phyloP scores from a whole-genome alignment of 2,888 invertebrate species.

The Epicampocera succincta region DNA sequence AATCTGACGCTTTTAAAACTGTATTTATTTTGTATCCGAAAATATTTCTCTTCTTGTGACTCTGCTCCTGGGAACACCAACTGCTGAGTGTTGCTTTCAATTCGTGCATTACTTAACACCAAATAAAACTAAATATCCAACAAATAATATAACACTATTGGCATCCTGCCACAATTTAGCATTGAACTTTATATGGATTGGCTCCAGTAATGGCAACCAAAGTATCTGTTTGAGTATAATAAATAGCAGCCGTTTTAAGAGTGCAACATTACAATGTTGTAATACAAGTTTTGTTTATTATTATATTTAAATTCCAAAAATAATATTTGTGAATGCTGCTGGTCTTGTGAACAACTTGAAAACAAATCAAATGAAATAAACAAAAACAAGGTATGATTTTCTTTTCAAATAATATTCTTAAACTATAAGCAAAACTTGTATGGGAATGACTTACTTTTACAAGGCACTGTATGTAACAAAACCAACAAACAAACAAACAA shows the following conservation, averaged over 20 bases:
- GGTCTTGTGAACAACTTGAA: neutral
- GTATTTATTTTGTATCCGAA: no score
- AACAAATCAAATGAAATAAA: conserved; percentile 17
- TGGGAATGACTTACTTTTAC: neutral
- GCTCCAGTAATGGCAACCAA: conserved; percentile 18
- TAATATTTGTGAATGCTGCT: conserved; percentile 48
- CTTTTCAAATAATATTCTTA: no score
- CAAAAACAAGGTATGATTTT: neutral
- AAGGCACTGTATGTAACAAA: neutral
- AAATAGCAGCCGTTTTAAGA: conserved; percentile 3
- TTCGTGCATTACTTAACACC: neutral
- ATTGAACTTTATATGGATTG: conserved; percentile 44
- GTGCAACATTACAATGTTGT: conserved; percentile 47
- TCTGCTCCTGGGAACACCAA: no score
- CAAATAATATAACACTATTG: conserved; percentile 23
- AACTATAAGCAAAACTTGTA: no score
- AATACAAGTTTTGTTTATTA: conserved; percentile 9
- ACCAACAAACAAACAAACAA: no score
- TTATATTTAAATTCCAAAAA: conserved; percentile 31
- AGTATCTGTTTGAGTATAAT: neutral
- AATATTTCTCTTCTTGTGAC: no score
- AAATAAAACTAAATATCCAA: neutral
- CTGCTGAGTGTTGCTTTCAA: neutral
- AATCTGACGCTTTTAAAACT: no score
- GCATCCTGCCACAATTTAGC: conserved; percentile 48